Base-by-base conservation (phyloP, 2,888 invertebrate species). In the Caenorhabditis sp. region DNA sequence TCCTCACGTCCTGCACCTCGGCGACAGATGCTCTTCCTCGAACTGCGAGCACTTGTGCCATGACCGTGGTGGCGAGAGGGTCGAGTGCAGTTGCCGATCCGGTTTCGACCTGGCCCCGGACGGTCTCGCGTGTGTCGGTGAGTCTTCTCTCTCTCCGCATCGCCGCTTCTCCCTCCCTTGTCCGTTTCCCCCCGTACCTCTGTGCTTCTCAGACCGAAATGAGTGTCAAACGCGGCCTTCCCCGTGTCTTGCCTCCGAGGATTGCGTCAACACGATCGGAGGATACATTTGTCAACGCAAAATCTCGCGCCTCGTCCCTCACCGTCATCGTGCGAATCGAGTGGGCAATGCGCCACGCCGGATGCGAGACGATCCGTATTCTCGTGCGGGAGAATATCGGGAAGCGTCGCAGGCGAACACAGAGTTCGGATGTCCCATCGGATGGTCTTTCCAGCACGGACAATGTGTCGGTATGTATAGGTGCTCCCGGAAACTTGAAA, bases 261-360 rank as follows among this genome's bases (percentile, higher is more conserved):
- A 78, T 9, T 86, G 86, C 50, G 48, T 81, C 27, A 86, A 86
- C 66, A 81, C 81, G 20, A 70, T 73, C 48, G 85, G 95, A 0
- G 94, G 95, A 0, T 96, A 92, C 56, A 92, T 93, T 11, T 96
- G 96, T 89, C 79, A 78, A 55, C 55, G 66, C 11, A 48, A 63
- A 20, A 59, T 66, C 52, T 41, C 77, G n/a, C 73, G 78, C 26
- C 61, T 74, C 3, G 59, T 74, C 37, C 55, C 74, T 0, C 71
- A 73, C 43, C 74, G 75, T 61, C 73, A 75, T 30, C 35, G 71
- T 5, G 50, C 48, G 7, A 61, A 72, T 56, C 62, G 62, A 20
- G 43, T 61, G 11, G 68, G 68, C 17, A 41, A 43, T 30, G 61
- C 61, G 37, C 73, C 73, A n/a, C n/a, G 73, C 13, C 15, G 65